Base-by-base conservation (phyloP, 2,888 invertebrate species). In the Apamea sordens region DNA sequence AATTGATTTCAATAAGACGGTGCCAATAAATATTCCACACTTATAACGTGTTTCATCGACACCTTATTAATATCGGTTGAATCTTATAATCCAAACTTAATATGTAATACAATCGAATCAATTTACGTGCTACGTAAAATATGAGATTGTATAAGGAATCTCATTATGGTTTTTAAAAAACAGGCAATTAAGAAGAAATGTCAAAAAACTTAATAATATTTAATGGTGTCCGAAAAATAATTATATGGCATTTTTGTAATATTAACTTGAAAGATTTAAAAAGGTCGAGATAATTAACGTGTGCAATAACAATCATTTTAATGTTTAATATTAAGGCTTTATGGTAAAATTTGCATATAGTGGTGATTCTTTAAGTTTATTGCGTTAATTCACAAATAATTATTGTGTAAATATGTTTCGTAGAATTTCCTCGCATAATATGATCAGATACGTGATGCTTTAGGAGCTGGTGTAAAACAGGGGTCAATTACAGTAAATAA, bases 231-330 rank as follows among this genome's bases (percentile, higher is more conserved):
- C 91, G 89, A 93, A 93, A 93, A 91, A 93, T 93, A 93, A 94
- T 94, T 93, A 94, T 92, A 93, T 90, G 89, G 90, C 90, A 92
- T 93, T 94, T 93, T 92, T 91, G 92, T 92, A 90, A 94, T 92
- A 94, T 94, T 93, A 94, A 92, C 91, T 92, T 88, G 90, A 89
- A 89, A 90, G 91, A 90, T 92, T 93, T 92, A 93, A 94, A 94
- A 94, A 95, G 95, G 95, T 95, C 94, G 92, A 85, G 92, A 94
- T 95, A 95, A 96, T 96, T 96, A 96, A 95, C 93, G 93, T 93
- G 92, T 87, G 92, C 91, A 94, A 94, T 94, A 94, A 94, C 93
- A 93, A 94, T 93, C 90, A 91, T 89, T 92, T 92, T 93, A 93
- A 94, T 92, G 93, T 92, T 90, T 91, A 90, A 92, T 91, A 91